Base-by-base conservation (phyloP, 2,113 vertebrate species). In the Labrus mixtus region DNA sequence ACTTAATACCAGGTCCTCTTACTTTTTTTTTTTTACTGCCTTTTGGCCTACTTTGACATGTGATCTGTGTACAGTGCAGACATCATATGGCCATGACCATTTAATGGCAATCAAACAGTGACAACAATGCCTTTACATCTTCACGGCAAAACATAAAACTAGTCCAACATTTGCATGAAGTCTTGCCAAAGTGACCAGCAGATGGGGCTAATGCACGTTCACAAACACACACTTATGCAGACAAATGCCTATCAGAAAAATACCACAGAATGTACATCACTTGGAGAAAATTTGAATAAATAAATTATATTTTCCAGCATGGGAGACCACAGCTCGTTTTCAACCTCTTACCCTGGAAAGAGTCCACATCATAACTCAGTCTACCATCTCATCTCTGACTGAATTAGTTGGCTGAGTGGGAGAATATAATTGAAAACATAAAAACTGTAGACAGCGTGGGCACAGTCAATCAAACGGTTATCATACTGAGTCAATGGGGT, bases 101-200 rank as follows among this genome's bases (percentile, higher is more conserved):
- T 4, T 33, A 41, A 9, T 41, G 39, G 2, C 10, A 11, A 41
- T 41, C 11, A 41, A 41, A 41, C 39, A 41, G 39, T 10, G 10
- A 11, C 39, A 0, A 10, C 39, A 41, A 10, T 41, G 39, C 39
- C 39, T 41, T 41, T 41, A 20, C 22, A 20, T 39, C 56, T 25
- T 54, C 20, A 17, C 15, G 45, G 37, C 1, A n/a, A 59, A 51
- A 37, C 41, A 17, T 1, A 57, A 46, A 43, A 57, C 10, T 10
- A 39, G n/a, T 57, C 12, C 3, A 17, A 41, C 8, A 41, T 41
- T 83, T 56, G 45, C 22, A 36, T 70, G 46, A 76, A 36, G 57
- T 61, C 41, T 33, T 79, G 76, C 79, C 73, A 81, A 79, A 79
- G 25, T 69, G 78, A 74, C 86, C 92, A 90, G 83, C 80, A 93